Evolutionary conservation across 2,113 vertebrate genomes (phyloP).

Genomic region (Ivindomyrus marchei): DNA sequence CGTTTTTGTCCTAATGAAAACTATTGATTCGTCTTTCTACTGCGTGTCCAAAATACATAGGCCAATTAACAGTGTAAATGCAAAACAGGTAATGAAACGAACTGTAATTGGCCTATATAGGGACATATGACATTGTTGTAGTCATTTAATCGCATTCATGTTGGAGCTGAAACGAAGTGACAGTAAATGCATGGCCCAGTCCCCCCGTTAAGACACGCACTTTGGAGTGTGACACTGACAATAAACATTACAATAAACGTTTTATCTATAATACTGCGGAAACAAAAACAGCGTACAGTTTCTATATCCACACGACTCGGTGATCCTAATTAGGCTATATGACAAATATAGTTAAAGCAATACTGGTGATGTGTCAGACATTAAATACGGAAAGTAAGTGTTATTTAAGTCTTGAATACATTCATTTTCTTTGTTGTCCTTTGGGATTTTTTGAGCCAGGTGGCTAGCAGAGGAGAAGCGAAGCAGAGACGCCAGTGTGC

Average conservation of each 20-base stretch:
- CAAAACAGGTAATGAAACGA: background rate
- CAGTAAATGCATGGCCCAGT: background rate
- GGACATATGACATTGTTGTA: background rate
- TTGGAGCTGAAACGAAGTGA: background rate
- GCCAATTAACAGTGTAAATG: background rate
- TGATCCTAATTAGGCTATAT: background rate
- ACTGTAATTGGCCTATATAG: background rate
- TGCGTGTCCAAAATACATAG: background rate
- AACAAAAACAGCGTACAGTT: background rate
- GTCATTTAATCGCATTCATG: background rate
- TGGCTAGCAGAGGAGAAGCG: background rate
- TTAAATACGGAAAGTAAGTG: background rate
- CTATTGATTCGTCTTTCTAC: background rate
- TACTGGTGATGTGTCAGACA: background rate
- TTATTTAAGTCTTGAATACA: background rate
- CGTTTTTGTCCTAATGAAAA: background rate
- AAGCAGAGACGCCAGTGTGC: constrained; percentile 23
- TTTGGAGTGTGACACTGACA: background rate
- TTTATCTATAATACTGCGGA: background rate
- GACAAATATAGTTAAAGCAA: background rate
- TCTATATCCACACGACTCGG: background rate
- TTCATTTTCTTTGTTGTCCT: background rate
- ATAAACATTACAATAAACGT: background rate
- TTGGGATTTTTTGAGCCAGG: constrained; percentile 7
- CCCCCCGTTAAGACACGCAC: background rate